A percentile compares a stretch with the other conserved stretches of the same genome.
These are phyloP conservation scores for Sphecodes monilicornis DNA, from an alignment of 2,888 invertebrate species.

Conservation along the genomic window DNA sequence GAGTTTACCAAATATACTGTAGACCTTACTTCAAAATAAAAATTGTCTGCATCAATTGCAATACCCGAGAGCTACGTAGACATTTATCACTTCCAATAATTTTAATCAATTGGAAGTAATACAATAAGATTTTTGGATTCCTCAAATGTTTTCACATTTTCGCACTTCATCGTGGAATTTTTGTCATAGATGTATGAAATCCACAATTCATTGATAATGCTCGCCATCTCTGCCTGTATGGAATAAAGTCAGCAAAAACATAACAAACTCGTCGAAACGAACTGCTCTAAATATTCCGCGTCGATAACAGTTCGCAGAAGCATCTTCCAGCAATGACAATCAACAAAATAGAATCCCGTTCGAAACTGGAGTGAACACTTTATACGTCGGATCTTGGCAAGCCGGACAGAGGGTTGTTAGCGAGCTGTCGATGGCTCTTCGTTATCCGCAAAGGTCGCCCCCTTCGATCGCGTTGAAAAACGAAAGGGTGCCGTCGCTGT, in stretches of 20 bases:
- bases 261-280: not conserved
- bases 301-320: not conserved
- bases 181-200: not conserved
- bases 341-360: not conserved
- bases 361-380: constrained; percentile 25
- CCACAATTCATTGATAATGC: not conserved
- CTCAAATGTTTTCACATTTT: not conserved
- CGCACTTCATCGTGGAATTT: not conserved
- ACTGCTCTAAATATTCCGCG: not conserved
- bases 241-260: not conserved
- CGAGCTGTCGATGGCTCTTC: constrained; percentile 80
- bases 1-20: not conserved
- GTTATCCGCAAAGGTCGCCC: constrained; percentile 73
- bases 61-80: not conserved
- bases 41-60: not conserved
- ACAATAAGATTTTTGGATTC: not conserved
- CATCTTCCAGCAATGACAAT: not conserved
- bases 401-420: constrained; percentile 79
- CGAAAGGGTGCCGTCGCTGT: constrained; percentile 77
- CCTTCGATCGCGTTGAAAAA: constrained; percentile 67
- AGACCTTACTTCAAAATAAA: not conserved
- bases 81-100: not conserved
- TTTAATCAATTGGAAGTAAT: not conserved
- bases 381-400: constrained; percentile 48
- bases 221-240: too few relatives aligned